Conservation (phyloP, 2,113 vertebrate species). For the Nothobranchius kuhntae region DNA sequence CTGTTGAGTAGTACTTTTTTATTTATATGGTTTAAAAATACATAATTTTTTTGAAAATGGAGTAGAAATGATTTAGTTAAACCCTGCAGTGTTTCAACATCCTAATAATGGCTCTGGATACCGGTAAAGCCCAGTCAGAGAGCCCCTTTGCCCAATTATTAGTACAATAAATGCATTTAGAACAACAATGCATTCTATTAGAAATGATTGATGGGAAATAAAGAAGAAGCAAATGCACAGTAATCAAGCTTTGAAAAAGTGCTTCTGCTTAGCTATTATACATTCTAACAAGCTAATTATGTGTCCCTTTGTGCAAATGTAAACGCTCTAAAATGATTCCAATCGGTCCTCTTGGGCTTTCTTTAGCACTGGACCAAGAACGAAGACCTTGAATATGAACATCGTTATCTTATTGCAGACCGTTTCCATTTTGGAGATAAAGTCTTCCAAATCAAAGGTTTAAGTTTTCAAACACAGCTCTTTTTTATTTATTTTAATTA, state of each 20-base stretch:
- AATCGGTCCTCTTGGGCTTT: not conserved
- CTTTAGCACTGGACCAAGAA: not conserved
- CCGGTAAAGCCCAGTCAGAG: not conserved
- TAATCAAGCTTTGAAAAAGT: slow-evolving; percentile 6
- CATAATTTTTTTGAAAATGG: too few species aligned
- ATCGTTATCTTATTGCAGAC: slow-evolving; percentile 16
- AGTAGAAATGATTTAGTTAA: too few species aligned
- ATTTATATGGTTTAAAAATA: too few species aligned
- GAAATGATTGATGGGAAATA: not conserved
- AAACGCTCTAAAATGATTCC: not conserved
- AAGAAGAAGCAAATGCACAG: not conserved
- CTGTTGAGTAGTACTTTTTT: too few species aligned
- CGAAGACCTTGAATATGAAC: slow-evolving; percentile 15
- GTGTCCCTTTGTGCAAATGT: not conserved
- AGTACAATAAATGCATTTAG: slow-evolving; percentile 12
- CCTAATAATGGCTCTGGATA: not conserved
- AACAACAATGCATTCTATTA: not conserved
- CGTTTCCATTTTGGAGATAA: slow-evolving; percentile 21
- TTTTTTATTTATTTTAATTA: slow-evolving; percentile 41
- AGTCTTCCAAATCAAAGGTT: slow-evolving; percentile 1
- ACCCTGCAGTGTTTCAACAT: too few species aligned
- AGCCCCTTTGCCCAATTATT: not conserved
- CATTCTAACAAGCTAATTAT: not conserved
- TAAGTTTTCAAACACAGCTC: slow-evolving; percentile 26
- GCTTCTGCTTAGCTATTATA: slow-evolving; percentile 15